Evolutionary conservation across 1,140 invertebrate genomes (phyloP), one percentile per base, ranked within the genome.

Genomic region (Chrysomallon squamiferum): DNA sequence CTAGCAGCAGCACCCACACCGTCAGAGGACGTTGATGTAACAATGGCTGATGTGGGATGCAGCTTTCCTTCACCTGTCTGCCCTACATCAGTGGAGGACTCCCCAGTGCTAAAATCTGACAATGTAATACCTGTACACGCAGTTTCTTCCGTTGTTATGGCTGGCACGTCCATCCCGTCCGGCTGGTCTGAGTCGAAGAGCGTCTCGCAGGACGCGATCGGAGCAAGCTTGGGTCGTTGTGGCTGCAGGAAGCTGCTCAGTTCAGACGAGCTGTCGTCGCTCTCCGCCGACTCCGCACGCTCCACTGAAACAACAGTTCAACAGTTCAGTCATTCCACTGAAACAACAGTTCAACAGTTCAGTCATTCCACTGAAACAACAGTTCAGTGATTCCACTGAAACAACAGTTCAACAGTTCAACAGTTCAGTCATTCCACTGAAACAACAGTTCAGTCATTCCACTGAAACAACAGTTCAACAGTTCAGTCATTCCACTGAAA

Each of bases 131-230:
- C 69, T 59, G 63, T 54, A 38, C 66, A 59, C 68, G 61, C 69
- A 15, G 69, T 66, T 47, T 72, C 69, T 20, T 78, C 73, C 49
- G 67, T 75, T 49, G 64, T 75, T 57, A 77, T 77, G 65, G 74
- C 64, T 38, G 77, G 76, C 4, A 78, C 71, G 20, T 75, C 74
- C 32, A 71, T 72, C 11, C 66, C 57, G 43, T 77, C 75, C n/a
- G 65, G 65, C 11, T 66, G 54, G 43, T 77, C 75, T n/a, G 65
- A 67, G 52, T 84, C 83, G 65, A 72, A 77, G 18, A 85, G 65
- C 11, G 82, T 85, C 64, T 85, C 84, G 68, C 80, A 84, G 6
- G 81, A 83, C 15, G 84, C 84, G 15, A 86, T 84, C 9, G 84
- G 85, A 25, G 84, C 84, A 56, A 85, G 68, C 57, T 77, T 82